These are phyloP conservation scores for Cheilosia pagana DNA, from an alignment of 2,888 invertebrate genomes.

Conservation along the genomic window DNA sequence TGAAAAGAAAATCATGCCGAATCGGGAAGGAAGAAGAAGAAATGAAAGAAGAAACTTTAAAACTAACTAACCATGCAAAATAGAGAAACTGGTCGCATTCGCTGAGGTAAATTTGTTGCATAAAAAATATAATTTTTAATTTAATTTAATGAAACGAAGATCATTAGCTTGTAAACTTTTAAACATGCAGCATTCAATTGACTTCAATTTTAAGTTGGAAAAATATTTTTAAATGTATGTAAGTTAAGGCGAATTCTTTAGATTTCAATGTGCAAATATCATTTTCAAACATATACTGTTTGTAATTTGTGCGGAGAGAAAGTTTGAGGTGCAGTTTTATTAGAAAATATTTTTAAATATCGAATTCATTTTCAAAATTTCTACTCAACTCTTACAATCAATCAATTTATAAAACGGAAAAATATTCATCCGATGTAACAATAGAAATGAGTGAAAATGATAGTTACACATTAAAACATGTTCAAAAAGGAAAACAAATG, in stretches of 20 bases:
- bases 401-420: background rate
- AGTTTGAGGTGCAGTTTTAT: conserved; percentile 14
- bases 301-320: conserved; percentile 11
- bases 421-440: background rate
- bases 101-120: conserved; percentile 24
- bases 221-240: background rate
- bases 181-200: conserved; percentile 65
- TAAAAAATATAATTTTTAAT: background rate
- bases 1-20: conserved; percentile 56
- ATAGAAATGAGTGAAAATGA: conserved; percentile 49
- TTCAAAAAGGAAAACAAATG: conserved; percentile 16
- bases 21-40: conserved; percentile 13
- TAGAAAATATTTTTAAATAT: conserved; percentile 1
- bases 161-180: conserved; percentile 9
- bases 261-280: conserved; percentile 58
- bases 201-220: conserved; percentile 9
- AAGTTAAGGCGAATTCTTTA: background rate
- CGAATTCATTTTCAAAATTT: background rate
- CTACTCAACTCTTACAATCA: conserved; percentile 14
- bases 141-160: conserved; percentile 1
- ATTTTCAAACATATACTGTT: conserved; percentile 39
- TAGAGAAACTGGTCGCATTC: conserved; percentile 18
- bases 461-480: conserved; percentile 39
- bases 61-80: conserved; percentile 44
- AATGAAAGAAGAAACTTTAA: conserved; percentile 5